Evolutionary conservation across 2,113 vertebrate genomes (phyloP).

Genomic region (Oryzias javanicus): DNA sequence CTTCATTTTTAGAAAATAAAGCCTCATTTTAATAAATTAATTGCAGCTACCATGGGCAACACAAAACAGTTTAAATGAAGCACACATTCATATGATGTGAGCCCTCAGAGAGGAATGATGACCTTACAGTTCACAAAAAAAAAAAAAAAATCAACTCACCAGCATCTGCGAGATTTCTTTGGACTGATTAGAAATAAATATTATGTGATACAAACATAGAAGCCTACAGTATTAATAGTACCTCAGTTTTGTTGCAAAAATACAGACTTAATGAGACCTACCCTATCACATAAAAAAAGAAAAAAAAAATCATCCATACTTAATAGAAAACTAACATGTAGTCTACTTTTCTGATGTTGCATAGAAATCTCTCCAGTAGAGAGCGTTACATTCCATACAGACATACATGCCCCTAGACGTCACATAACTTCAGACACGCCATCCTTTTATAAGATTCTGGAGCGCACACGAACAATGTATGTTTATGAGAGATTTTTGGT

Average conservation of each 20-base stretch:
- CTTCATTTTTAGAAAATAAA: conserved; percentile 1
- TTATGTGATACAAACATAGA: conserved; percentile 1
- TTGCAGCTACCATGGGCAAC: background rate
- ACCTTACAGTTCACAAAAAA: no score
- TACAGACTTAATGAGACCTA: background rate
- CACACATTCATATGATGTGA: conserved; percentile 8
- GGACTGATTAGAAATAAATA: conserved; percentile 36
- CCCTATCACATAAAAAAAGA: no score
- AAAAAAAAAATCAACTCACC: background rate
- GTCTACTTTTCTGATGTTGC: no score
- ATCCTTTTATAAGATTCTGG: background rate
- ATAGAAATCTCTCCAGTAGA: no score
- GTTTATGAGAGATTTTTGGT: conserved; percentile 43
- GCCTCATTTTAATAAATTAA: background rate
- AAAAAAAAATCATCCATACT: no score
- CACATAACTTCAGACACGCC: background rate
- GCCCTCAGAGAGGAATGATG: conserved; percentile 30
- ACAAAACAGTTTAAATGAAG: background rate
- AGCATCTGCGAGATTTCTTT: conserved; percentile 18
- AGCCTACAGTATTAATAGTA: background rate
- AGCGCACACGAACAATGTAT: background rate
- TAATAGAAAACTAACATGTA: no score
- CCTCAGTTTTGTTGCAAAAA: no score
- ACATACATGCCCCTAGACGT: no score
- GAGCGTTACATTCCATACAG: no score